Evolutionary conservation across 1,140 invertebrate genomes (phyloP).

Genomic region (Plectrocnemia conspersa): DNA sequence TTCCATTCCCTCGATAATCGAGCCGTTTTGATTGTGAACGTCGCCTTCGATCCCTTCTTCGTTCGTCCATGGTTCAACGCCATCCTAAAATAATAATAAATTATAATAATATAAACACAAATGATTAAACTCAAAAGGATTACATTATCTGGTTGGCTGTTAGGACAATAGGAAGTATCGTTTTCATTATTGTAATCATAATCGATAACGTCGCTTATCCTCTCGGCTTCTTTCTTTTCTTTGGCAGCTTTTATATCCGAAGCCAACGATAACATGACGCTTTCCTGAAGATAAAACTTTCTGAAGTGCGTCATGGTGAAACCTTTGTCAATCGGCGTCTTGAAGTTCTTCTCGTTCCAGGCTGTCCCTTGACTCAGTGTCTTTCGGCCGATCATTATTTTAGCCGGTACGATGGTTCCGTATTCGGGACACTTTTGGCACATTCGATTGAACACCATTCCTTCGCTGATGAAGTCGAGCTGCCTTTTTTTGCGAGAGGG

Average conservation of each 20-base stretch:
- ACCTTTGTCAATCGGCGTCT: slow-evolving; percentile 46
- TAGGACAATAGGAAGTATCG: slow-evolving; percentile 50
- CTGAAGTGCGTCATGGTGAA: slow-evolving; percentile 28
- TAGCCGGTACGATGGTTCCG: slow-evolving; percentile 41
- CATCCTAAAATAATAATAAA: slow-evolving; percentile 37
- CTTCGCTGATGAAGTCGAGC: slow-evolving; percentile 42
- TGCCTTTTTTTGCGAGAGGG: slow-evolving; percentile 38
- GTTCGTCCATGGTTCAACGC: slow-evolving; percentile 42
- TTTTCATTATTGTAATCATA: slow-evolving; percentile 54
- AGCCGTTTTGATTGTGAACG: slow-evolving; percentile 40
- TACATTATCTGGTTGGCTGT: slow-evolving; percentile 39
- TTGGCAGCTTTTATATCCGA: slow-evolving; percentile 22
- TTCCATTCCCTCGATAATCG: slow-evolving; percentile 33
- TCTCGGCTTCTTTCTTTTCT: slow-evolving; percentile 32
- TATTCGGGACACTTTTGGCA: slow-evolving; percentile 39
- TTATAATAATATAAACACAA: slow-evolving; percentile 7
- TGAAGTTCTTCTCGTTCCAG: slow-evolving; percentile 48
- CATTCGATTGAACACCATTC: slow-evolving; percentile 41
- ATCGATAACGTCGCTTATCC: slow-evolving; percentile 39
- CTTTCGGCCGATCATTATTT: slow-evolving; percentile 48
- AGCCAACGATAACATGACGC: slow-evolving; percentile 15
- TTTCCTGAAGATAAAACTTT: slow-evolving; percentile 30
- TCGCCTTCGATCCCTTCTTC: slow-evolving; percentile 43
- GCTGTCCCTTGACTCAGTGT: slow-evolving; percentile 46
- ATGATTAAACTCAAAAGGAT: slow-evolving; percentile 9